A percentile compares a stretch with the other conserved stretches of the same genome.
phyloP scores from a whole-genome alignment of 2,888 invertebrate genomes.

The Aphodius sticticus region DNA sequence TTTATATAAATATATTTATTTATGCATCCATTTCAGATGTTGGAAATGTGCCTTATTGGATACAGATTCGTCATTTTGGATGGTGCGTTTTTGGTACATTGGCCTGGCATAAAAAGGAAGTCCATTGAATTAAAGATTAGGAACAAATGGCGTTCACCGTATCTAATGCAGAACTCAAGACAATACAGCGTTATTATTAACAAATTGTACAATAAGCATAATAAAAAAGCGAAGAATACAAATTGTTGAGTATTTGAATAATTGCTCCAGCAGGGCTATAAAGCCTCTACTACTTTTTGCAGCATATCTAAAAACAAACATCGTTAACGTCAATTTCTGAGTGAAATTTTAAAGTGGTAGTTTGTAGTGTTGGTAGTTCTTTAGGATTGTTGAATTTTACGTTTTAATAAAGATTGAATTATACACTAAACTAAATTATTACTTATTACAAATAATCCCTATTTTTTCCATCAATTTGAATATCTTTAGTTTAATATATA shows the following conservation, averaged over 20 bases:
- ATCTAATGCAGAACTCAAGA: slow-evolving; percentile 59
- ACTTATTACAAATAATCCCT: neutral
- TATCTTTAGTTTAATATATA: too few species aligned
- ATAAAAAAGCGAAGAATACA: slow-evolving; percentile 54
- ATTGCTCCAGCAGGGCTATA: neutral
- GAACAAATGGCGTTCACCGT: slow-evolving; percentile 53
- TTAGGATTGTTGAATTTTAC: slow-evolving; percentile 17
- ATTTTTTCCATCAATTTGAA: too few species aligned
- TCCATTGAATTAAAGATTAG: slow-evolving; percentile 49
- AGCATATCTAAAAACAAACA: slow-evolving; percentile 6
- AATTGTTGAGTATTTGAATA: slow-evolving; percentile 45
- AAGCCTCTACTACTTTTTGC: slow-evolving; percentile 4
- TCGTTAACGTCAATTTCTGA: slow-evolving; percentile 13
- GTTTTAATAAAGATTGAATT: slow-evolving; percentile 19
- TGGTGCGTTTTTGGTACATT: slow-evolving; percentile 77
- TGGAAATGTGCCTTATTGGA: slow-evolving; percentile 77
- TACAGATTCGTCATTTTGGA: slow-evolving; percentile 77
- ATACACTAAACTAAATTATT: neutral
- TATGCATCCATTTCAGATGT: slow-evolving; percentile 65
- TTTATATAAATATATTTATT: slow-evolving; percentile 8
- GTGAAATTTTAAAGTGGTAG: neutral
- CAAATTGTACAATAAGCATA: slow-evolving; percentile 61
- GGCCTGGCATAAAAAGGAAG: slow-evolving; percentile 68
- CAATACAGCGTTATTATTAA: slow-evolving; percentile 63
- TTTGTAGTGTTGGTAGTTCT: neutral